Conservation (phyloP, 2,113 vertebrate genomes). For the Rhadina sibilatrix region DNA sequence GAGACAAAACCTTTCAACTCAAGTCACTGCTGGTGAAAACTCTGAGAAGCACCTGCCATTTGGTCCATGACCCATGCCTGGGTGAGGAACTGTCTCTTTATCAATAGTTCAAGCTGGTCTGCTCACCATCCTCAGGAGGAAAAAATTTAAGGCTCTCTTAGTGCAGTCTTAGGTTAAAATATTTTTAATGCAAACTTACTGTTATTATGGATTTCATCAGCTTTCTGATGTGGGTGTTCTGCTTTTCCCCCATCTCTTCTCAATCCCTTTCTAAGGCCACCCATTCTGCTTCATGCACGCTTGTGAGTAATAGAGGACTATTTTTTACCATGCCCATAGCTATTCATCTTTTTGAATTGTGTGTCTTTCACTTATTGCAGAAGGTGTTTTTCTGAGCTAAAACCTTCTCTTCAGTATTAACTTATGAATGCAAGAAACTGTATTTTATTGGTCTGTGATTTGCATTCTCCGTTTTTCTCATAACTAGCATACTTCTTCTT, state of each 20-base stretch:
- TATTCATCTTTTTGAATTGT: not conserved
- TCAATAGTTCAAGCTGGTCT: not conserved
- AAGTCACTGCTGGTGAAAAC: not conserved
- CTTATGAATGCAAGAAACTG: not conserved
- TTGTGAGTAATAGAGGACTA: not conserved
- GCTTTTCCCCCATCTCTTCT: not conserved
- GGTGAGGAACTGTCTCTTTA: not conserved
- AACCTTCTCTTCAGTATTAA: not conserved
- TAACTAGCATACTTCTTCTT: not conserved
- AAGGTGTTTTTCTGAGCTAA: not conserved
- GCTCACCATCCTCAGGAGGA: not conserved
- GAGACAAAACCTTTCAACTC: not conserved
- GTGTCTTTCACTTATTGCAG: not conserved
- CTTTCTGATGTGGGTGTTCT: not conserved
- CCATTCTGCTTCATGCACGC: not conserved
- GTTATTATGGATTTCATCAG: not conserved
- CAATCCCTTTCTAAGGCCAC: not conserved
- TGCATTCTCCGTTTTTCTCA: not conserved
- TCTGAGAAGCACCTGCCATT: not conserved
- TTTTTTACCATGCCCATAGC: not conserved
- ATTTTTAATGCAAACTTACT: not conserved
- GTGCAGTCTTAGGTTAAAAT: not conserved
- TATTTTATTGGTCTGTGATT: not conserved
- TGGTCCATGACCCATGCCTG: fast-evolving
- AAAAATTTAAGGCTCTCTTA: not conserved